Conservation (phyloP, 2,113 vertebrate species). For the Rhea pennata region DNA sequence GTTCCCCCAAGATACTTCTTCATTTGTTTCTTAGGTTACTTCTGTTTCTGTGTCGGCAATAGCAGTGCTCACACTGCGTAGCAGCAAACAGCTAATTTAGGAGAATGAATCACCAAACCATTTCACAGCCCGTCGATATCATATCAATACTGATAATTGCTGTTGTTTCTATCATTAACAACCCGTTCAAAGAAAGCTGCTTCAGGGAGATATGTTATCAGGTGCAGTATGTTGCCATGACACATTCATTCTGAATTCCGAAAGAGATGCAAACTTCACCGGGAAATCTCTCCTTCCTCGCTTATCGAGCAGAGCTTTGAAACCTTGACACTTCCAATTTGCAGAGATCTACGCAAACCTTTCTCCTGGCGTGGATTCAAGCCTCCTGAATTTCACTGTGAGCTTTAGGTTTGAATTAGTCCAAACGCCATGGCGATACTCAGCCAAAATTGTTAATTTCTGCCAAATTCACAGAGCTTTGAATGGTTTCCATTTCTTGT, state of each 20-base stretch:
- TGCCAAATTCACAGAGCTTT: slow-evolving; percentile 53
- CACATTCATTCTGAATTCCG: slow-evolving; percentile 24
- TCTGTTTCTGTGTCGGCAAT: not conserved
- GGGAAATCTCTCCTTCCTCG: slow-evolving; percentile 39
- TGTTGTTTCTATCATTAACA: slow-evolving; percentile 47
- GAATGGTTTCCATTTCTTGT: slow-evolving; percentile 61
- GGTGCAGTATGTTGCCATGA: not conserved
- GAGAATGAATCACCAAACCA: not conserved
- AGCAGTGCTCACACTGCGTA: not conserved
- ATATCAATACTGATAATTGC: slow-evolving; percentile 52
- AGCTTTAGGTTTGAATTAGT: slow-evolving; percentile 38
- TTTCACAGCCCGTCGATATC: slow-evolving; percentile 46
- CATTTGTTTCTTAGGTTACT: not conserved
- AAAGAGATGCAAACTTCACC: slow-evolving; percentile 12
- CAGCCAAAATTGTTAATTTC: slow-evolving; percentile 52
- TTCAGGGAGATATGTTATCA: not conserved
- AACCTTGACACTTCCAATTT: slow-evolving; percentile 64
- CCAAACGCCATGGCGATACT: not conserved
- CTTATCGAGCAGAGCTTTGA: slow-evolving; percentile 46
- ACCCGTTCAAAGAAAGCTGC: slow-evolving; percentile 22
- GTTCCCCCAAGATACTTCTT: not conserved
- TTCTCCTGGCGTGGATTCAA: slow-evolving; percentile 31
- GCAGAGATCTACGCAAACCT: slow-evolving; percentile 57
- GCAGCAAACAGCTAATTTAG: slow-evolving; percentile 23
- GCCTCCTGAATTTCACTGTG: slow-evolving; percentile 34